phyloP scores from a whole-genome alignment of 2,888 invertebrate species.

The Oligia latruncula region DNA sequence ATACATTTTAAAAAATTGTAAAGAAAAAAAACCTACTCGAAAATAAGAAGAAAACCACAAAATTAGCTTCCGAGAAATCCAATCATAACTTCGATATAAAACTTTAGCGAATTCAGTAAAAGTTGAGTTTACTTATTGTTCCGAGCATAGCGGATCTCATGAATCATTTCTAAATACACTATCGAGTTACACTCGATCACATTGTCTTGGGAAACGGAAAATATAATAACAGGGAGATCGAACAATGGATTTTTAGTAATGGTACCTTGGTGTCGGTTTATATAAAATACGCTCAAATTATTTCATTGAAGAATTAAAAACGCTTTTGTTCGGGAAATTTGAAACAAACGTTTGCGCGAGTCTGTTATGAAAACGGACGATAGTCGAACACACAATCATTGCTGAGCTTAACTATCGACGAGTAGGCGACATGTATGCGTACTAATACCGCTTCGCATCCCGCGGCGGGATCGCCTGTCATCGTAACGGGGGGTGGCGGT shows the following conservation, averaged over 20 bases:
- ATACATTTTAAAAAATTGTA: conserved; percentile 49
- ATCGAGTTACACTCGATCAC: conserved; percentile 85
- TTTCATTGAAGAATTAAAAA: conserved; percentile 85
- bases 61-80: conserved; percentile 74
- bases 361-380: conserved; percentile 74
- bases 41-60: conserved; percentile 66
- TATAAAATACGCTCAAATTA: conserved; percentile 82
- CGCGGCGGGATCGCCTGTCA: conserved; percentile 84
- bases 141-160: conserved; percentile 82
- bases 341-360: conserved; percentile 74
- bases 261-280: conserved; percentile 85
- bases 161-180: conserved; percentile 88
- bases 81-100: conserved; percentile 68
- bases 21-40: conserved; percentile 46
- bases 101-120: conserved; percentile 70
- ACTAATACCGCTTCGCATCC: conserved; percentile 87
- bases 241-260: conserved; percentile 88
- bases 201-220: conserved; percentile 86
- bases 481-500: conserved; percentile 89
- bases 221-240: conserved; percentile 81
- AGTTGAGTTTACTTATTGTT: conserved; percentile 70
- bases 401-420: conserved; percentile 81
- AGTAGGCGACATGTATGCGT: conserved; percentile 77
- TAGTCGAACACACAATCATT: conserved; percentile 77
- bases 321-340: conserved; percentile 84